Evolutionary conservation across 2,888 invertebrate species (phyloP).

Genomic region (Pammene fasciana): DNA sequence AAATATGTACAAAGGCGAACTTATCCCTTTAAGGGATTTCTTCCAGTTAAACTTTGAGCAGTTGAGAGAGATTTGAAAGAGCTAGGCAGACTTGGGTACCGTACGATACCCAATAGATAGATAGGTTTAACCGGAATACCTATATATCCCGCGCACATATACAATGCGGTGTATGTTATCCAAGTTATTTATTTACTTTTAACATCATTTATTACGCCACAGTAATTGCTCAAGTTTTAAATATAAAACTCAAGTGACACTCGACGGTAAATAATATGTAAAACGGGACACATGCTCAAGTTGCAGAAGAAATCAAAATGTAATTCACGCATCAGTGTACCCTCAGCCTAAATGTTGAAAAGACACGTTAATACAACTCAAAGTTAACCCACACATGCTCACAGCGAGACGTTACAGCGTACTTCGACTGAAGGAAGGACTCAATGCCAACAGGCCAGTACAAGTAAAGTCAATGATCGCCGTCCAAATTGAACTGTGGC

Average conservation of each 20-base stretch:
- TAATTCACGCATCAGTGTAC: not conserved
- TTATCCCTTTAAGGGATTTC: too few relatives aligned
- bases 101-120: too few relatives aligned
- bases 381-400: constrained; percentile 58
- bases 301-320: not conserved
- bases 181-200: not conserved
- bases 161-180: too few relatives aligned
- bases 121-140: not conserved
- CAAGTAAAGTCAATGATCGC: constrained; percentile 62
- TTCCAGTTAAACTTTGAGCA: too few relatives aligned
- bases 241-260: too few relatives aligned
- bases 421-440: constrained; percentile 42
- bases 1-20: too few relatives aligned
- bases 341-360: constrained; percentile 28
- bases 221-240: not conserved
- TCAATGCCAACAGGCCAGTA: constrained; percentile 56
- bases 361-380: constrained; percentile 49
- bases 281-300: not conserved
- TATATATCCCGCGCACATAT: not conserved
- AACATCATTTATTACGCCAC: not conserved
- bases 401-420: constrained; percentile 34
- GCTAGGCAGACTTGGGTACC: too few relatives aligned
- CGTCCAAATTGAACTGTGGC: constrained; percentile 55
- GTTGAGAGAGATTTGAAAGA: too few relatives aligned
- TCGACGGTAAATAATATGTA: too few relatives aligned